phyloP scores from a whole-genome alignment of 2,888 invertebrate genomes.

The Crematogaster levior region DNA sequence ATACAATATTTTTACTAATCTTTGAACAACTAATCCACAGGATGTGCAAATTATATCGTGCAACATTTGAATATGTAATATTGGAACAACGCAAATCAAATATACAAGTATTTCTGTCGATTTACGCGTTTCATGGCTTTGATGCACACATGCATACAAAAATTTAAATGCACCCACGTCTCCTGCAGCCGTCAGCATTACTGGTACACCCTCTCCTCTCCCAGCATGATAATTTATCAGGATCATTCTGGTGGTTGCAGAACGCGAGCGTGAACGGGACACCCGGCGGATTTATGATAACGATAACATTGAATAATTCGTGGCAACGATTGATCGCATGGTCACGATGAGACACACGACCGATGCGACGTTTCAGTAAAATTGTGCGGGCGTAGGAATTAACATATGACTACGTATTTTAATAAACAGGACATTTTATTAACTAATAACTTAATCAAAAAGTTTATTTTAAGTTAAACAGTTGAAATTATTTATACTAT shows the following conservation, averaged over 20 bases:
- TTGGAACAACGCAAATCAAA: conserved; percentile 17
- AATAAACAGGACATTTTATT: conserved; percentile 37
- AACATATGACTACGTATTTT: conserved; percentile 41
- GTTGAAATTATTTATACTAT: not conserved
- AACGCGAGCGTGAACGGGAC: conserved; percentile 65
- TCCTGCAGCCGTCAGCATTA: conserved; percentile 58
- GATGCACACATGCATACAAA: conserved; percentile 55
- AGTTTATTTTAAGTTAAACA: not conserved
- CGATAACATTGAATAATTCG: conserved; percentile 76
- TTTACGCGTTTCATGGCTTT: conserved; percentile 31
- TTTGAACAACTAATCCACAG: not conserved
- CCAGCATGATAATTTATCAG: conserved; percentile 73
- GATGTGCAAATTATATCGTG: not conserved
- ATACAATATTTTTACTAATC: not conserved
- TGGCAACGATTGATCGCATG: conserved; percentile 70
- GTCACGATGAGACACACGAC: conserved; percentile 34
- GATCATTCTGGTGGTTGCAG: conserved; percentile 71
- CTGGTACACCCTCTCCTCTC: conserved; percentile 37
- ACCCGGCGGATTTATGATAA: conserved; percentile 73
- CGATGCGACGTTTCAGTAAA: conserved; percentile 43
- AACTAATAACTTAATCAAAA: conserved; percentile 27
- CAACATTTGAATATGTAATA: conserved; percentile 29
- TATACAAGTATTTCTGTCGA: conserved; percentile 17
- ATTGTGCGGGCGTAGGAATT: conserved; percentile 50
- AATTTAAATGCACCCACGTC: conserved; percentile 64